Base-by-base conservation (phyloP, 2,113 vertebrate genomes). In the Pterophyllum scalare region DNA sequence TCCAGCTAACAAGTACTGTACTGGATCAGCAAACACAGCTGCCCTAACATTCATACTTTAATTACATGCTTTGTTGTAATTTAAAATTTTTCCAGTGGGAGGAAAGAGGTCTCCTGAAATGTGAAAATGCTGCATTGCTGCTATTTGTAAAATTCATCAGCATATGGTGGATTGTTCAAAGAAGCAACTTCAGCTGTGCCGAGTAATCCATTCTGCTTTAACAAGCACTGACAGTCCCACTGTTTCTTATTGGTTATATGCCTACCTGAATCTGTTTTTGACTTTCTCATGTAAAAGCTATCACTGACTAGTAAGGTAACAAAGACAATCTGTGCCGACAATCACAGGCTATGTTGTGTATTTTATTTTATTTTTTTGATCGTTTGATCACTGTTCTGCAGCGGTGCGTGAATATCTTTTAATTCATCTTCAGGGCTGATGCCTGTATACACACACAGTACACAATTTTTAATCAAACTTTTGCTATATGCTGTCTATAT, bases 111-210 rank as follows among this genome's bases (percentile, higher is more conserved):
- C 76, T 88, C 59, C 62, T 83, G 82, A 79, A 77, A 81, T 60
- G 74, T 81, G 59, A 74, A 86, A 85, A 79, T 81, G 35, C 82
- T 85, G 82, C 83, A 82, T 57, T 88, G 89, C 85, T 72, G 64
- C 70, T 52, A 2, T 84, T 80, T 85, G 60, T 81, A 77, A 83
- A 81, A 88, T 81, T 58, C 72, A 85, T 59, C 62, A 59, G 59
- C 62, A 40, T 15, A 43, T 12, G 5, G 5, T 82, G 46, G 19
- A 28, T 67, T 79, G 59, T 90, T 83, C 60, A 22, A 24, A 77
- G 75, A 7, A 38, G 22, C 31, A 52, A 31, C 58, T 33, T 49
- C 8, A 60, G 59, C 40, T 31, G 72, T 70, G 67, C 11, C 22
- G 67, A 31, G 80, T 22, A 28, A 49, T 79, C 52, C 12, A 78